Evolutionary conservation across 2,888 invertebrate species (phyloP).

Genomic region (Gastrophysa polygoni): DNA sequence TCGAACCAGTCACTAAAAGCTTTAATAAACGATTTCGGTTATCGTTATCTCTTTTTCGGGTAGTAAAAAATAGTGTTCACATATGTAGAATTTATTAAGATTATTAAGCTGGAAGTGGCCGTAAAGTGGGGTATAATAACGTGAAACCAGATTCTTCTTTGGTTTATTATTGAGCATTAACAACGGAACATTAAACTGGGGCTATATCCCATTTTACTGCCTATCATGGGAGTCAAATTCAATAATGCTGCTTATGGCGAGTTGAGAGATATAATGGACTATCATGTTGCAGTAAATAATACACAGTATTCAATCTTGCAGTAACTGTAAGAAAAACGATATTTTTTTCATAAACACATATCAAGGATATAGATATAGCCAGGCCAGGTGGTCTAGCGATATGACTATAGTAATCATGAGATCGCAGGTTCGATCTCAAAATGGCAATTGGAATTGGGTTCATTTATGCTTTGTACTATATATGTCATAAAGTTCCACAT

Average conservation of each 20-base stretch:
- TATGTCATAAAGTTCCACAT: too few relatives aligned
- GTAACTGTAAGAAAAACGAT: neutral
- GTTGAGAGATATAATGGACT: neutral
- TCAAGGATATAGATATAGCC: too few relatives aligned
- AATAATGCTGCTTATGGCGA: neutral
- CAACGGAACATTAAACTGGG: conserved; percentile 8
- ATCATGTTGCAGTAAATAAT: neutral
- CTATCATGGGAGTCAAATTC: conserved; percentile 14
- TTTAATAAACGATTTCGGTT: conserved; percentile 46
- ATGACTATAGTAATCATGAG: too few relatives aligned
- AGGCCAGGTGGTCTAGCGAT: too few relatives aligned
- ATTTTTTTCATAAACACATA: neutral
- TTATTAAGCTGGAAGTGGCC: conserved; percentile 55
- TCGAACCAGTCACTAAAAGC: conserved; percentile 47
- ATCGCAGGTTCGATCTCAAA: too few relatives aligned
- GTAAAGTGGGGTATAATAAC: conserved; percentile 48
- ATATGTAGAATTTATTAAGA: conserved; percentile 58
- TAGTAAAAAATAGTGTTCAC: conserved; percentile 54
- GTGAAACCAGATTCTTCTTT: conserved; percentile 48
- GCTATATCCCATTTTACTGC: conserved; percentile 3
- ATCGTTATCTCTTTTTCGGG: conserved; percentile 45
- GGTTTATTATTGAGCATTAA: conserved; percentile 31
- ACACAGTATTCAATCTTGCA: neutral
- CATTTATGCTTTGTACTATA: too few relatives aligned
- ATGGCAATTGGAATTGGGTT: too few relatives aligned